Evolutionary conservation across 2,888 invertebrate genomes (phyloP).

Genomic region (Drosophila seclusa): DNA sequence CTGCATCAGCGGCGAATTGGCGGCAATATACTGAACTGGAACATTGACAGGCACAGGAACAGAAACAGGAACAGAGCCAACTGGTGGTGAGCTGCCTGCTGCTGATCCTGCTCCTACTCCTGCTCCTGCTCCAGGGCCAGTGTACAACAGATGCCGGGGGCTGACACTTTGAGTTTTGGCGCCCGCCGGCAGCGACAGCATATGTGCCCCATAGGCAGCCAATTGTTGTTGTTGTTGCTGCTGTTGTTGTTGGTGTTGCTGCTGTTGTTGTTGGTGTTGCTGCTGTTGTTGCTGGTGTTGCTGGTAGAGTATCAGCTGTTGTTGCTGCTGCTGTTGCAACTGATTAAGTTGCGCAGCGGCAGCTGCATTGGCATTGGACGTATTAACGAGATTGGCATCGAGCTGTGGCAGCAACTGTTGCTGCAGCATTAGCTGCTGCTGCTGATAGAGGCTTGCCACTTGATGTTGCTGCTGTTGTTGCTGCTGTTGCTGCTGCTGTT

Average conservation of each 20-base stretch:
- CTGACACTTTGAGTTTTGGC: conserved; percentile 74
- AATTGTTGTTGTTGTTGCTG: conserved; percentile 68
- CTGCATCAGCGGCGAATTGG: conserved; percentile 56
- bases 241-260: conserved; percentile 62
- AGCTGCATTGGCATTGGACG: conserved; percentile 82
- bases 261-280: conserved; percentile 64
- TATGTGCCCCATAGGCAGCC: conserved; percentile 58
- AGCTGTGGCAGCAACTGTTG: conserved; percentile 77
- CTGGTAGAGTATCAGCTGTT: conserved; percentile 59
- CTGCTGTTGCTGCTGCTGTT: conserved; percentile 33
- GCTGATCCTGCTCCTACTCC: conserved; percentile 9
- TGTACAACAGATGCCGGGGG: conserved; percentile 77
- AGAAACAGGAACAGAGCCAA: conserved; percentile 26
- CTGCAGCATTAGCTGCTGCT: conserved; percentile 55
- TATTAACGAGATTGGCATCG: conserved; percentile 76
- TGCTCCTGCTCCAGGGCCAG: conserved; percentile 56
- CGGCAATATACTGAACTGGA: conserved; percentile 68
- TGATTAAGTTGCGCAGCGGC: conserved; percentile 77
- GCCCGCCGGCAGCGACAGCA: conserved; percentile 72
- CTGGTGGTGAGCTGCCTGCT: conserved; percentile 35
- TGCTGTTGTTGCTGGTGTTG: conserved; percentile 64
- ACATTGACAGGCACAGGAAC: conserved; percentile 46
- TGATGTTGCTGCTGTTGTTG: conserved; percentile 45
- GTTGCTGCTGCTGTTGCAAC: conserved; percentile 74
- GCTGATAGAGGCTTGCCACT: conserved; percentile 55